phyloP scores from a whole-genome alignment of 2,888 invertebrate genomes.

The Oligia latruncula region DNA sequence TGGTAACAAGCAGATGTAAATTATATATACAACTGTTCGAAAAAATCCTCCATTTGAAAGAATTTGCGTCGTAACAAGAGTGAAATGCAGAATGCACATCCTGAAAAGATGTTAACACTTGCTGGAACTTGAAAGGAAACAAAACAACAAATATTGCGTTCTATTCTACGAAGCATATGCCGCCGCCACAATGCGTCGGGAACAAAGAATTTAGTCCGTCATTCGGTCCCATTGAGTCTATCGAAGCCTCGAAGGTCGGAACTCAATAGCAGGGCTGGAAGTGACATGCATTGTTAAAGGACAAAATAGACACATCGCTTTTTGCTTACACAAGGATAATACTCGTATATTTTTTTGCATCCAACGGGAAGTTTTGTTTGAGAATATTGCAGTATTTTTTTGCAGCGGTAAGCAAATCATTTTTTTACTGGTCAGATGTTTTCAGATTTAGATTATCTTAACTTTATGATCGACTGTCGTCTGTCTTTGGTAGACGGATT shows the following conservation, averaged over 20 bases:
- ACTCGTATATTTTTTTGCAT: slow-evolving; percentile 24
- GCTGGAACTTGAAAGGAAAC: slow-evolving; percentile 1
- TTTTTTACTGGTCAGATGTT: neutral
- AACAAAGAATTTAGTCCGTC: slow-evolving; percentile 51
- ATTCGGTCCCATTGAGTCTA: slow-evolving; percentile 38
- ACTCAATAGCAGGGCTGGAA: slow-evolving; percentile 34
- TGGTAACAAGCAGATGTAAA: neutral
- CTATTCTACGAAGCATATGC: slow-evolving; percentile 28
- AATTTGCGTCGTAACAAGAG: neutral
- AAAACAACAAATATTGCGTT: slow-evolving; percentile 34
- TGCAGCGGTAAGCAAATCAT: neutral
- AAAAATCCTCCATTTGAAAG: neutral
- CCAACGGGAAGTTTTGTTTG: slow-evolving; percentile 6
- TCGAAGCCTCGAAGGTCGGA: slow-evolving; percentile 42
- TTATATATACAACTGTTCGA: no score
- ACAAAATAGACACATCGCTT: slow-evolving; percentile 40
- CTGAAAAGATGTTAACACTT: slow-evolving; percentile 18
- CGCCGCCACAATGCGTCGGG: slow-evolving; percentile 26
- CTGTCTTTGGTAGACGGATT: neutral
- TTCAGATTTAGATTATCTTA: neutral
- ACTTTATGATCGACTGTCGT: neutral
- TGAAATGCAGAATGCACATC: slow-evolving; percentile 12
- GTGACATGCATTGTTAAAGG: slow-evolving; percentile 44
- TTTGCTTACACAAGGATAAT: slow-evolving; percentile 24
- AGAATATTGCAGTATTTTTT: slow-evolving; percentile 16